These are phyloP conservation scores for Tipula helvola DNA, from an alignment of 2,888 invertebrate genomes.

Conservation along the genomic window DNA sequence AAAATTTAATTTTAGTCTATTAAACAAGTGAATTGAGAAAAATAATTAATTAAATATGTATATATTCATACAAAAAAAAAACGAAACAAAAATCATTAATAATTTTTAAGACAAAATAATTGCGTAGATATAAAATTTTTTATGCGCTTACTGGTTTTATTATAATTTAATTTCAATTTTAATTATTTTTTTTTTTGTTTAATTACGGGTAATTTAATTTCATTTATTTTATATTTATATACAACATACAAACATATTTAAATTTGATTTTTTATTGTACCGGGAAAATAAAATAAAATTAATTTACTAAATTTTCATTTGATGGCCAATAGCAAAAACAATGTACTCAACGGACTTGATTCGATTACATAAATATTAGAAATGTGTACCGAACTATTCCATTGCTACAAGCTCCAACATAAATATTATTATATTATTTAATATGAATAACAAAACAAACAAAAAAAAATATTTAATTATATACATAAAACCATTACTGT, in stretches of 20 bases:
- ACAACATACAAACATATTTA: background rate
- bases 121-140: background rate
- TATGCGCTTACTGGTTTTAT: background rate
- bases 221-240: background rate
- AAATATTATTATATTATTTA: background rate
- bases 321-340: background rate
- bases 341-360: background rate
- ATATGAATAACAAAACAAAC: background rate
- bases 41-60: background rate
- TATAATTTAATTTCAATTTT: background rate
- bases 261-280: background rate
- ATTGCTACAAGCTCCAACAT: background rate
- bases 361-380: background rate
- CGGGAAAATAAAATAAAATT: background rate
- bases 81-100: background rate
- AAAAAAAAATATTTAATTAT: background rate
- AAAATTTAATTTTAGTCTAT: background rate
- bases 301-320: background rate
- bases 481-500: background rate
- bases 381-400: background rate
- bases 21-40: background rate
- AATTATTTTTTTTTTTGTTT: background rate
- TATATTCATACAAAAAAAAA: background rate
- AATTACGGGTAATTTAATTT: background rate
- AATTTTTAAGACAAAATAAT: background rate